Evolutionary conservation across 2,797 vertebrate genomes (phyloP).

Genomic region (Lepilemur septentrionalis): DNA sequence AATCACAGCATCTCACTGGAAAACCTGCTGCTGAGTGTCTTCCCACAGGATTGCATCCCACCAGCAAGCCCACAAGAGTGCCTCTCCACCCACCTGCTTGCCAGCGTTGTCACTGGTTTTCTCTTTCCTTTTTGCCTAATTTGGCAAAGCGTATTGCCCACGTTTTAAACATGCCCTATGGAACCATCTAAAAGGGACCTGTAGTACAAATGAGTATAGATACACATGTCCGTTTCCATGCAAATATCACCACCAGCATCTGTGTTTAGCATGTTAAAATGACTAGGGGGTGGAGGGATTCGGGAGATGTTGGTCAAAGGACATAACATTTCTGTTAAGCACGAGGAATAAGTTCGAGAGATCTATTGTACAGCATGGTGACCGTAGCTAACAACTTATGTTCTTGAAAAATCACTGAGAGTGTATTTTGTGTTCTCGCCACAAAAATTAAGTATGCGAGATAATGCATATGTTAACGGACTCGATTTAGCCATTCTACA

Average conservation of each 20-base stretch:
- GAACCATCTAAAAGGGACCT: not conserved
- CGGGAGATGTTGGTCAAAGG: no score
- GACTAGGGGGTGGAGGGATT: not conserved
- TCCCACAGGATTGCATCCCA: not conserved
- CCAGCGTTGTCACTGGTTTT: not conserved
- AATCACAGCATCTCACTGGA: not conserved
- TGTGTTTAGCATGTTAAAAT: not conserved
- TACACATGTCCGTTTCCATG: not conserved
- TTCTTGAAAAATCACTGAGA: no score
- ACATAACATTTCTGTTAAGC: no score
- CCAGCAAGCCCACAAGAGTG: not conserved
- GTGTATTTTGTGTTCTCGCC: no score
- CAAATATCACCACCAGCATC: not conserved
- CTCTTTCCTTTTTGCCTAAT: not conserved
- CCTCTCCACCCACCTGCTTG: not conserved
- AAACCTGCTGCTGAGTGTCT: not conserved
- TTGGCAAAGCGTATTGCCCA: not conserved
- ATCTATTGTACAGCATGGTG: no score
- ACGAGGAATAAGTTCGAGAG: no score
- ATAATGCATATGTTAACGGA: no score
- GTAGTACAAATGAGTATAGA: not conserved
- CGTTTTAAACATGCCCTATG: not conserved
- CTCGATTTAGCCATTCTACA: no score
- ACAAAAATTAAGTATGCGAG: no score
- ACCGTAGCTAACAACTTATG: no score